Evolutionary conservation across 2,113 vertebrate genomes (phyloP).

Genomic region (Tursiops truncatus): DNA sequence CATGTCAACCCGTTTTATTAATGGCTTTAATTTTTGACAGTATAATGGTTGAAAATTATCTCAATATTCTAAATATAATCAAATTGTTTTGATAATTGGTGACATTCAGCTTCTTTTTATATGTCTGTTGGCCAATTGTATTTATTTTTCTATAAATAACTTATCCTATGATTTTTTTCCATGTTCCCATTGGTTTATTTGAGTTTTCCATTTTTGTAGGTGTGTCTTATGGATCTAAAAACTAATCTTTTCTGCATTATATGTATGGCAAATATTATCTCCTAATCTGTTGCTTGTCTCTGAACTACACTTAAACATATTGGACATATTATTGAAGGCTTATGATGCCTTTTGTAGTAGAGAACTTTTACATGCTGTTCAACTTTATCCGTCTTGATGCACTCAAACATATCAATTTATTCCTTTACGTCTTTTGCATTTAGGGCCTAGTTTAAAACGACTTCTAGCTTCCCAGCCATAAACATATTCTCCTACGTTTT

Average conservation of each 20-base stretch:
- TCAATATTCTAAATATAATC: not conserved
- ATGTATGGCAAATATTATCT: not conserved
- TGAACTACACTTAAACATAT: not conserved
- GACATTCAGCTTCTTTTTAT: not conserved
- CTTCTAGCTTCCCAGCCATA: not conserved
- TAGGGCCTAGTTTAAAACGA: not conserved
- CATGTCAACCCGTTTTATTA: not conserved
- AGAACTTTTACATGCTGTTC: not conserved
- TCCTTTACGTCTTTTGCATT: not conserved
- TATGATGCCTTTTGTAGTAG: not conserved
- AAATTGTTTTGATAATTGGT: not conserved
- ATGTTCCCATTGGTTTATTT: not conserved
- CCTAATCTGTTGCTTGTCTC: not conserved
- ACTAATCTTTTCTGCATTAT: not conserved
- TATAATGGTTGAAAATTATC: not conserved
- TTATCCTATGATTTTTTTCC: not conserved
- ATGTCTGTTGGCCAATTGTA: not conserved
- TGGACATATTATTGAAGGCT: not conserved
- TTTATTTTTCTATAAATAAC: slow-evolving; percentile 20
- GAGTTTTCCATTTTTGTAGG: not conserved
- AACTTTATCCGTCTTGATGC: not conserved
- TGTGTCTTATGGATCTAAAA: not conserved
- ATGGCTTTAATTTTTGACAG: slow-evolving; percentile 4
- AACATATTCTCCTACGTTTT: not conserved
- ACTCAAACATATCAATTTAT: not conserved